Evolutionary conservation across 2,888 invertebrate genomes (phyloP), one percentile per base, ranked within the genome.

Genomic region (Pyrrhosoma nymphula): DNA sequence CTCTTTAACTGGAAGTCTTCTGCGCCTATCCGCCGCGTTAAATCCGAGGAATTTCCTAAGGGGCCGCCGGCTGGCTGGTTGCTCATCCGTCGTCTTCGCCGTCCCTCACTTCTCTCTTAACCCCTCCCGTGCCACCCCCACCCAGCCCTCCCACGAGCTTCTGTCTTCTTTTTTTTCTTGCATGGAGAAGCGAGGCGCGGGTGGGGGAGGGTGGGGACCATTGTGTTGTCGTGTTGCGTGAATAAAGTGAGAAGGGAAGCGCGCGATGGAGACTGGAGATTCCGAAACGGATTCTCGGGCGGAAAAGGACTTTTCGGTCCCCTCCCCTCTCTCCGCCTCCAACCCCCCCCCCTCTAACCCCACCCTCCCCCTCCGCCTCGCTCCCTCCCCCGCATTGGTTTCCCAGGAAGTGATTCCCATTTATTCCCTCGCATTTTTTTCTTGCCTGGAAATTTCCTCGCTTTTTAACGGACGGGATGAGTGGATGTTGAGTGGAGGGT

Each of bases 21-120:
- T 69, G 26, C 69, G 69, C 69, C 69, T 69, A 69, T 69, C 69
- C 69, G 69, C 69, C 69, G 69, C 69, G 69, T 69, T 69, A 69
- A 26, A 8, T 26, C 8, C 69, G 69, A 69, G 69, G 69, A 69
- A 69, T 69, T 69, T 69, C 69, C 69, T 69, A 69, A 69, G 69
- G 63, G 69, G 69, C 69, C 4, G 26, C 69, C 69, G 26, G 69
- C 26, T 26, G 69, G 26, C 26, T 26, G 47, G 47, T 47, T 8
- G 47, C 47, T 47, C 47, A 47, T 47, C 47, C 47, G 47, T 47
- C 20, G 60, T 20, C 20, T 20, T 20, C 82, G 2, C 30, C n/a
- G 26, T 88, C 82, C 82, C 0, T 20, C 82, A 20, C 30, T n/a
- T 30, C 30, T 30, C 12, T n/a, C 30, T n/a, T n/a, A n/a, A 23